phyloP scores from a whole-genome alignment of 1,140 invertebrate genomes.

The Drosophila busckii region DNA sequence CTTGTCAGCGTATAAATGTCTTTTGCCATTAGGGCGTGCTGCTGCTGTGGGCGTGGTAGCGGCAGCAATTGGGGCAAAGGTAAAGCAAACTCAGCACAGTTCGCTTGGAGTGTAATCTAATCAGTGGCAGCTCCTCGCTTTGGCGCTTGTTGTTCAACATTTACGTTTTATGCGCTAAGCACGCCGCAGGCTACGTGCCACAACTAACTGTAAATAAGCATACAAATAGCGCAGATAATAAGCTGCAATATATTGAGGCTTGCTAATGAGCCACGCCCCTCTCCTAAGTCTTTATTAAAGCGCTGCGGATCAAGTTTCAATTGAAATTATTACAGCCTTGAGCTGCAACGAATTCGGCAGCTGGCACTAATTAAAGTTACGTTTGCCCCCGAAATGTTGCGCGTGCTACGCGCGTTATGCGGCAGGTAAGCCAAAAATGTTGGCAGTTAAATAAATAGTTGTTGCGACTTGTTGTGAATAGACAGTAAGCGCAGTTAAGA shows the following conservation, averaged over 20 bases:
- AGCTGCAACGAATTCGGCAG: slow-evolving; percentile 3
- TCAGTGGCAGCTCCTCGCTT: slow-evolving; percentile 17
- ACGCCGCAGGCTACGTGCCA: slow-evolving; percentile 23
- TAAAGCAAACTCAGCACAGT: slow-evolving; percentile 39
- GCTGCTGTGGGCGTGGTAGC: slow-evolving; percentile 18
- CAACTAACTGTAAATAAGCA: slow-evolving; percentile 41
- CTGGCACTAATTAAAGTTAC: slow-evolving; percentile 56
- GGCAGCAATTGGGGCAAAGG: slow-evolving; percentile 32
- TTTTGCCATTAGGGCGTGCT: slow-evolving; percentile 50
- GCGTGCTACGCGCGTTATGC: too few relatives aligned
- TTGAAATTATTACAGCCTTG: too few relatives aligned
- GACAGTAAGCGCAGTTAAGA: slow-evolving; percentile 7
- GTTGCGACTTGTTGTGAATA: slow-evolving; percentile 41
- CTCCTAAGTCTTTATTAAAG: too few relatives aligned
- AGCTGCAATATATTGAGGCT: slow-evolving; percentile 17
- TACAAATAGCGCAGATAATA: slow-evolving; percentile 37
- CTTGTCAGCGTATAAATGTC: slow-evolving; percentile 62
- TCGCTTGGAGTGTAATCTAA: slow-evolving; percentile 38
- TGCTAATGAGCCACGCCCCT: slow-evolving; percentile 15
- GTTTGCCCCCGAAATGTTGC: too few relatives aligned
- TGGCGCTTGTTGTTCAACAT: slow-evolving; percentile 16
- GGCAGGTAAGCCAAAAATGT: slow-evolving; percentile 43
- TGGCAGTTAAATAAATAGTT: slow-evolving; percentile 70
- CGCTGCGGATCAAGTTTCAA: too few relatives aligned
- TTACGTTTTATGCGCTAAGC: slow-evolving; percentile 24